Base-by-base conservation (phyloP, 2,113 vertebrate genomes). In the Cranoglanis bouderius region DNA sequence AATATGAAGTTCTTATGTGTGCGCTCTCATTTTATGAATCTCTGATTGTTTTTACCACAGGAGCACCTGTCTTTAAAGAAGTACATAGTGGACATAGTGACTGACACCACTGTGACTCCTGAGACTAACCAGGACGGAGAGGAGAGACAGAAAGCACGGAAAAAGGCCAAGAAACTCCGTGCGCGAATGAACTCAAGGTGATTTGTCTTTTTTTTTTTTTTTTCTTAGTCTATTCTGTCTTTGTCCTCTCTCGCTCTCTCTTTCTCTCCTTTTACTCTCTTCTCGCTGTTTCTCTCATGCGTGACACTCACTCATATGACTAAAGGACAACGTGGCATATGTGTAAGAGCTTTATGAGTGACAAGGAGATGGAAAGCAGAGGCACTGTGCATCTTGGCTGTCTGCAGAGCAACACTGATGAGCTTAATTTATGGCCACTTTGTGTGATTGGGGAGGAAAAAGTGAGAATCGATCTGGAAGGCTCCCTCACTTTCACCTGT, bases 371-470 rank as follows among this genome's bases (percentile, higher is more conserved):
- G 95, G 93, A 95, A 94, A 95, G 92, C 91, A 65, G 90, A 91
- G 95, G 94, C 96, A 96, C 96, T 96, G 96, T 97, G 96, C 95
- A 96, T 96, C 93, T 91, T 91, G 91, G 94, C 95, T 96, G 95
- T 96, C 96, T 93, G 95, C 94, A 95, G 96, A 96, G 96, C 96
- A 96, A 95, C 93, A 96, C 94, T 94, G 97, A 98, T 98, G 97
- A 97, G 95, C 93, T 95, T 97, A 97, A 99, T 99, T 98, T 99
- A 99, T 97, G 95, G 95, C 96, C 98, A 99, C 98, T 99, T 97
- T 98, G 95, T 96, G 94, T 98, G 97, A 99, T 98, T 98, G 97
- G 96, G 96, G 95, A 96, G 95, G 96, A 97, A 97, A 91, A 98
- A 96, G 95, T 94, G 92, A 90, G 38, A 96, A 99, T 99, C 95